Evolutionary conservation across 2,797 vertebrate species (phyloP), one percentile per base, ranked within the genome.

Genomic region (Ceryle rudis): DNA sequence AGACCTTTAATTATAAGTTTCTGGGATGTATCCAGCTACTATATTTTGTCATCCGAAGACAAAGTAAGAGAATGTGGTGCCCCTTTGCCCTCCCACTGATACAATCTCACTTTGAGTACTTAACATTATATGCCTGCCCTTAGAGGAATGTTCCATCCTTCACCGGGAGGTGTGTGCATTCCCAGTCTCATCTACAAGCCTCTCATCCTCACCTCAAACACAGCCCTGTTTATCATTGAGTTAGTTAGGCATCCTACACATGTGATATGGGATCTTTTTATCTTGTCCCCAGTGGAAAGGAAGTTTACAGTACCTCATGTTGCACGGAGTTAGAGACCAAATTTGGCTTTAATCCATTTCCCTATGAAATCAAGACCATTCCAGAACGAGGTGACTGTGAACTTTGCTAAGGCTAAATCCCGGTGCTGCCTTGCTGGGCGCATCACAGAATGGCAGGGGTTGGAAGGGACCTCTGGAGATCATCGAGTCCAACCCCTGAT

Each of bases 1-100:
- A 92, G 81, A 92, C 44, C 57, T 94, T 96, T 92, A 93, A 94
- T 96, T 94, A 78, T 70, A 92, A 82, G 71, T 93, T 92, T 90
- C 86, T 64, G 73, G 52, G 52, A 33, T 60, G 44, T 58, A 86
- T 89, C 46, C 75, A 83, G 75, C 66, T 78, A 81, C 58, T 70
- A 9, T 57, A 91, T 60, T 55, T 21, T 88, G 71, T 23, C 26
- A 85, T 29, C 42, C 10, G 3, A 67, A 62, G 35, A 91, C 44
- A 77, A 62, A 82, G 39, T 81, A 89, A 52, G 55, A 89, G 33
- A 87, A 92, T n/a, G 65, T 89, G 19, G 19, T 87, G 60, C 37
- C 41, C 26, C 44, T 78, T 86, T 90, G 72, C 44, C 42, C 80
- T 95, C 37, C 22, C 0, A 1, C 49, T 90, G 49, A 71, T 2